A percentile compares a stretch with the other conserved stretches of the same genome.
These are phyloP conservation scores for Galeopterus variegatus DNA, from an alignment of 2,113 vertebrate species.

Conservation along the genomic window DNA sequence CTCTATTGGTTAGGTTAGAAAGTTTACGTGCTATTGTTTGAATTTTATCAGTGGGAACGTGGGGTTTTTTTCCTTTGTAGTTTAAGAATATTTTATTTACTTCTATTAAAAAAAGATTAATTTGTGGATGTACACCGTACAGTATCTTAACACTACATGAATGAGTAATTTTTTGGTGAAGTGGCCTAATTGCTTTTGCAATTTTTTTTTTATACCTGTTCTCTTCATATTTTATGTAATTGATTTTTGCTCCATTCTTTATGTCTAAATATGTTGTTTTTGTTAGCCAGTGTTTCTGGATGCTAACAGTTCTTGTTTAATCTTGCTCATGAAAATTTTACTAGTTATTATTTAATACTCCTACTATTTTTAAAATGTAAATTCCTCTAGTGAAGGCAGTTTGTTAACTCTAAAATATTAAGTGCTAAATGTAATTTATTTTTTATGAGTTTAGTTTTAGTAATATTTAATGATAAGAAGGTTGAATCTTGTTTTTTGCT, in stretches of 20 bases:
- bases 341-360: not conserved
- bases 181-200: not conserved
- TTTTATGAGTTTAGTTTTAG: constrained; percentile 7
- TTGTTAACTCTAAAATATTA: not conserved
- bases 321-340: constrained; percentile 27
- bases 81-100: constrained; percentile 2
- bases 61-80: not conserved
- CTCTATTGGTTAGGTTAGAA: constrained; percentile 11
- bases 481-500: not conserved
- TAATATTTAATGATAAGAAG: not conserved
- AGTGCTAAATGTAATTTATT: not conserved
- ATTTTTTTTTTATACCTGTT: not conserved
- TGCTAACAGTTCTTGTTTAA: not conserved
- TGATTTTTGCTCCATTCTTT: not conserved
- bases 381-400: not conserved
- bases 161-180: constrained; percentile 15
- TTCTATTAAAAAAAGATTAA: not conserved
- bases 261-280: not conserved
- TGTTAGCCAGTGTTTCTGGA: not conserved
- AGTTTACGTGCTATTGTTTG: constrained; percentile 48
- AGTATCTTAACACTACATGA: not conserved
- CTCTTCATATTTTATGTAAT: not conserved
- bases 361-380: not conserved
- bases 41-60: not conserved
- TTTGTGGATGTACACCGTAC: not conserved